Base-by-base conservation (phyloP, 2,797 vertebrate genomes). In the Schizopygopsis malacanthus region DNA sequence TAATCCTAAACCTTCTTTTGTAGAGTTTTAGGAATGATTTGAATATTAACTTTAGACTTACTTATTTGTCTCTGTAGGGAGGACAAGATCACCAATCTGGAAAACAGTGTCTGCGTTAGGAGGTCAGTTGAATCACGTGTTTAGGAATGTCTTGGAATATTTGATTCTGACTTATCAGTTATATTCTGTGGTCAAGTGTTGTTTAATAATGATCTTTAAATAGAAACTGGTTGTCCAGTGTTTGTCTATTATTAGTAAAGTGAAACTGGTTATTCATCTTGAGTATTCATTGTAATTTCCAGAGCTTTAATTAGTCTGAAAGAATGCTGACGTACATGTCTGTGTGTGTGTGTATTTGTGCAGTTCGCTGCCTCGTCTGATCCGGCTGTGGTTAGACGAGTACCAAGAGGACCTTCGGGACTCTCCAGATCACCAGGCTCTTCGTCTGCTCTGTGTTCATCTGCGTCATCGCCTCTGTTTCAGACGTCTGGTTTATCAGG, bases 361-460 rank as follows among this genome's bases (percentile, higher is more conserved):
- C 83, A 96, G 95, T 76, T 75, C 91, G 3, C 88, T 96, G 41
- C 83, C 85, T 9, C 90, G 85, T 0, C 88, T 96, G 75, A 88
- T 96, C 77, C 91, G 70, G 0, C 86, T 93, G 81, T 98, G 97
- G 97, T 89, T 98, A 11, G 94, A 93, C 41, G 94, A 97, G 73
- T 93, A 96, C 87, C 88, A 93, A 0, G 94, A 95, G 80, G 97
- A 97, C 88, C 96, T 98, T 90, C 90, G 92, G 13, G 95, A 97
- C 0, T 94, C 96, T 1, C 96, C 96, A 33, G 87, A 92, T 71
- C 93, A 95, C 90, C 87, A 89, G 22, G 89, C 91, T 70, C 93
- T 98, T 47, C 90, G 90, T n/a, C 90, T 92, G 77, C 56, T 97
- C 73, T 90, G 91, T 33, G 82, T 73, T 22, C 94, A 95, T 88